Percentiles rank a stretch among this genome's conserved stretches.
phyloP scores from a whole-genome alignment of 2,113 vertebrate species.

The Hippocampus abdominalis region DNA sequence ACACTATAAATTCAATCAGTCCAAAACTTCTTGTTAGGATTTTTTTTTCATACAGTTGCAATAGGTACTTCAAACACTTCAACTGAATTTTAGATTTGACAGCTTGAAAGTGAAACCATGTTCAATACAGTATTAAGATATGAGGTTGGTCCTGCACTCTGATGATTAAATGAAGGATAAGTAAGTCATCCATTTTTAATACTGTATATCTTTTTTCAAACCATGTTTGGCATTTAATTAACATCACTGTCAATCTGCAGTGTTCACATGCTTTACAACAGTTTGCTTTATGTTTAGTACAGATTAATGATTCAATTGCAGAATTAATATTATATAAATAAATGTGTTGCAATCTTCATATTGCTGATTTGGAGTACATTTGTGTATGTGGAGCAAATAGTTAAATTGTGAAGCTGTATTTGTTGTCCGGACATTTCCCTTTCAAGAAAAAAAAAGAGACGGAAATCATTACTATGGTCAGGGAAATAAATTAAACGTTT shows the following conservation, averaged over 20 bases:
- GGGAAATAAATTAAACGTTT: too few relatives aligned
- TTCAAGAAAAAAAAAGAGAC: too few relatives aligned
- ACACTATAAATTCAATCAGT: neutral
- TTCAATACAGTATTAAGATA: neutral
- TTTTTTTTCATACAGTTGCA: neutral
- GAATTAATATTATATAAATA: neutral
- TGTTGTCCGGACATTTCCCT: neutral
- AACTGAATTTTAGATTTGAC: neutral
- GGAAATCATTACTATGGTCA: neutral
- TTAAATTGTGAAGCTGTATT: too few relatives aligned
- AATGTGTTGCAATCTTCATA: neutral
- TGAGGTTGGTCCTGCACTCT: neutral
- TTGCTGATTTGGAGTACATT: neutral
- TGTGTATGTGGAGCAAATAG: neutral
- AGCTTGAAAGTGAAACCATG: neutral
- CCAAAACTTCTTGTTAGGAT: neutral
- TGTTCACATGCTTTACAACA: neutral
- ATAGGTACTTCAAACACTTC: neutral
- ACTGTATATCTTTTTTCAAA: neutral
- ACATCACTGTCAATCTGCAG: neutral
- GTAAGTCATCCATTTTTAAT: neutral
- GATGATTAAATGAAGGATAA: neutral
- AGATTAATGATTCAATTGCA: neutral
- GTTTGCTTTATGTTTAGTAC: neutral
- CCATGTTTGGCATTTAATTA: neutral